phyloP scores from a whole-genome alignment of 2,888 invertebrate genomes.

The Nemurella pictetii region DNA sequence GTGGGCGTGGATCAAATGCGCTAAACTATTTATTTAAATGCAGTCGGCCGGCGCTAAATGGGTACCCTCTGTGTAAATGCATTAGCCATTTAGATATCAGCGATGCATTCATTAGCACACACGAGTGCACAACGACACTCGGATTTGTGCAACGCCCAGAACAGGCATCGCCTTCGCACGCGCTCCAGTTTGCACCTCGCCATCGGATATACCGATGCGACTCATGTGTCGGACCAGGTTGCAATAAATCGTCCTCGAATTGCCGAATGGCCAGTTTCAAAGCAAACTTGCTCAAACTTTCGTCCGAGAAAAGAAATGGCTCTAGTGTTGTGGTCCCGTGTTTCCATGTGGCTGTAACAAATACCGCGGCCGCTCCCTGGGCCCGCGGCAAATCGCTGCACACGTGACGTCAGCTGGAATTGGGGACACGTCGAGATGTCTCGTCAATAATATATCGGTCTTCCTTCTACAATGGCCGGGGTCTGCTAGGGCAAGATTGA shows the following conservation, averaged over 20 bases:
- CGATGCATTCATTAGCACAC: neutral
- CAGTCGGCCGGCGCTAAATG: neutral
- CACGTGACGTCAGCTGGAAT: neutral
- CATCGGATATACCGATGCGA: too few species aligned
- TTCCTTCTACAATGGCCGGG: neutral
- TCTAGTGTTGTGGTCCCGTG: neutral
- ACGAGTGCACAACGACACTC: neutral
- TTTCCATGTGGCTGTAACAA: neutral
- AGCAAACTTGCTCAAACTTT: neutral
- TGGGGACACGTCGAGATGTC: neutral
- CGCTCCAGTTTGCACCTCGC: too few species aligned
- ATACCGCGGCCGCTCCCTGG: neutral
- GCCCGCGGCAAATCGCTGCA: neutral
- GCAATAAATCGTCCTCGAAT: neutral
- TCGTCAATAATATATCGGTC: neutral
- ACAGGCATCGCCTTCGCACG: too few species aligned
- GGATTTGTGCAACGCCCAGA: too few species aligned
- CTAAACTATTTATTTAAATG: neutral
- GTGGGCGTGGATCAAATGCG: neutral
- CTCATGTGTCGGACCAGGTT: neutral
- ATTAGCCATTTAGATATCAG: neutral
- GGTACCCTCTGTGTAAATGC: neutral
- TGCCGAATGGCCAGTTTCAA: neutral
- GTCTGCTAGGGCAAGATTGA: neutral
- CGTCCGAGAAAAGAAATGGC: neutral